These are phyloP conservation scores for Amazona vittata DNA, from an alignment of 2,113 vertebrate species.

Conservation along the genomic window DNA sequence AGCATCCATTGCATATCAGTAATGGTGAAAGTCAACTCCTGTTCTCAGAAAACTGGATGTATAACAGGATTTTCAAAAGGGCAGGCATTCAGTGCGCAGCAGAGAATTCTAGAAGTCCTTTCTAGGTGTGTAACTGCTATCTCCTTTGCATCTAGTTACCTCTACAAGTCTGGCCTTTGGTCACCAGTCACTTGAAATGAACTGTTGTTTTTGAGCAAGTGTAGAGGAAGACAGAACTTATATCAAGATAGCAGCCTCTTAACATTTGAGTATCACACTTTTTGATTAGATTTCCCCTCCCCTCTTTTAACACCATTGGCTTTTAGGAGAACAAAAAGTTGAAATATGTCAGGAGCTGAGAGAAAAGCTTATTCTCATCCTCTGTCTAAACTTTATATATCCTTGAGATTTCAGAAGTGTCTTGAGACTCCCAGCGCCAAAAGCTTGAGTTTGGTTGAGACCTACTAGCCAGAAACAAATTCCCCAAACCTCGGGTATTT, in stretches of 20 bases:
- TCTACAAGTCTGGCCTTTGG: not conserved
- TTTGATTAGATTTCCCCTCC: not conserved
- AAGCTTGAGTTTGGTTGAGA: not conserved
- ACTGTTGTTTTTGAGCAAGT: not conserved
- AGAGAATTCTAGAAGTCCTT: not conserved
- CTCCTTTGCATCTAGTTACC: not conserved
- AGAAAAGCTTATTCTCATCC: not conserved
- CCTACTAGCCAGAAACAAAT: not conserved
- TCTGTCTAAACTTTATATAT: not conserved
- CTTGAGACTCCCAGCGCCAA: not conserved
- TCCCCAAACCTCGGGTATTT: not conserved
- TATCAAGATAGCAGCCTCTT: conserved; percentile 2
- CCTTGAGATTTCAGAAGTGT: not conserved
- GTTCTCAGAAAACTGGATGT: not conserved
- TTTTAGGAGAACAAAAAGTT: not conserved
- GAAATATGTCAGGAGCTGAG: not conserved
- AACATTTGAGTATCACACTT: not conserved
- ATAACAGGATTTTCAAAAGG: not conserved
- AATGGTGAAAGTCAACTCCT: not conserved
- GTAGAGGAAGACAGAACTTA: not conserved
- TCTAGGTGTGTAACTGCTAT: not conserved
- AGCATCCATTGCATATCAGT: not conserved
- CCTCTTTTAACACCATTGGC: not conserved
- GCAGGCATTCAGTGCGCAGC: not conserved
- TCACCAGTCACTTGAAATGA: not conserved